Evolutionary conservation across 2,797 vertebrate species (phyloP), one percentile per base, ranked within the genome.

Genomic region (Halcyon chelicuti): DNA sequence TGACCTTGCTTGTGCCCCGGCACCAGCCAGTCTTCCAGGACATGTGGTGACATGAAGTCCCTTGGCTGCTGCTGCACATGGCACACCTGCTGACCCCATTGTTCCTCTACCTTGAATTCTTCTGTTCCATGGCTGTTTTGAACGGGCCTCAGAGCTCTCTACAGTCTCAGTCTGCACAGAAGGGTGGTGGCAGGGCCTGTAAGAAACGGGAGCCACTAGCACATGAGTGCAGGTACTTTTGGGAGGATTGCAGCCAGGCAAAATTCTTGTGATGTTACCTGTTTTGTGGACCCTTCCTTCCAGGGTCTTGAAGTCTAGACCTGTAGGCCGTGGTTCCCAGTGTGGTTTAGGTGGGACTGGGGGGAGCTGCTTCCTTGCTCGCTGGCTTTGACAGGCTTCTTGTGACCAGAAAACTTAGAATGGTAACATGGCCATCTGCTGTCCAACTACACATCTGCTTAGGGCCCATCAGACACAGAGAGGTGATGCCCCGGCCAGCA

Each of bases 1-100:
- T 0, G 0, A 16, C 28, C 46, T n/a, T 18, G 7, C 10, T 14
- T 0, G 0, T 76, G 39, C 25, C 23, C 13, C 1, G 2, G 23
- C 23, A 33, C 26, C 16, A 18, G 6, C 21, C 13, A 28, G n/a
- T 23, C 65, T 8, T 4, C 20, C 26, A 20, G 29, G 51, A 46
- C 0, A 0, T 29, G 31, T 21, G 39, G 12, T 44, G 42, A 23
- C 2, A 1, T 15, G 15, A 17, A 68, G 77, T 19, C 49, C 40
- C 20, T 71, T 54, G 72, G 77, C 22, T 70, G 31, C n/a, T 47
- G 51, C 47, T n/a, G 15, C 55, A 28, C 6, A 8, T 2, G 4
- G 23, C 1, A 0, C 1, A 4, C 14, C 17, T 57, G 13, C 55
- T 80, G 75, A 29, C 42, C 44, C 6, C 10, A 11, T 5, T 67